These are phyloP conservation scores for Cerceris ruficornis DNA, from an alignment of 2,888 invertebrate genomes.

Conservation along the genomic window DNA sequence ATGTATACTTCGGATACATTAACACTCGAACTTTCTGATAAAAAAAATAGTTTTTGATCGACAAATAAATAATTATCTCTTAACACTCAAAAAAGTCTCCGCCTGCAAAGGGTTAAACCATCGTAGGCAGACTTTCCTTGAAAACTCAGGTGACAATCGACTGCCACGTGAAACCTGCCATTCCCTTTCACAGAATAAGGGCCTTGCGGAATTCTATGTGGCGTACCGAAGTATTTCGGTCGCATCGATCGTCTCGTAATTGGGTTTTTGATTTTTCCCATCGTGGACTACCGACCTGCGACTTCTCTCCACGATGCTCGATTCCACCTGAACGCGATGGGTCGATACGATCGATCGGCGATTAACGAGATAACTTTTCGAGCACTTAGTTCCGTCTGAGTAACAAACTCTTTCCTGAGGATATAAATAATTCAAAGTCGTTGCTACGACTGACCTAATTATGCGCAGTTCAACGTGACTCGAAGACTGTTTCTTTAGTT, in stretches of 20 bases:
- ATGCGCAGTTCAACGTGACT: slow-evolving; percentile 9
- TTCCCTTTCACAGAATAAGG: background rate
- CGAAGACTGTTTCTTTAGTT: slow-evolving; percentile 1
- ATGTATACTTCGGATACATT: too few relatives aligned
- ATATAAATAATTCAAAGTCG: slow-evolving; percentile 50
- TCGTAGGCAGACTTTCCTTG: background rate
- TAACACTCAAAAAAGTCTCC: too few relatives aligned
- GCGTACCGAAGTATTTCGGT: slow-evolving; percentile 7
- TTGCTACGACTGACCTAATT: slow-evolving; percentile 37
- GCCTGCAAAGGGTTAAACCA: too few relatives aligned
- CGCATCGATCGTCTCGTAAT: slow-evolving; percentile 26
- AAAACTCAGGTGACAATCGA: background rate
- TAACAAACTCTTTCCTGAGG: background rate
- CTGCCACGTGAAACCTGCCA: background rate
- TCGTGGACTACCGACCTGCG: background rate
- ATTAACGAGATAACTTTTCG: slow-evolving; percentile 27
- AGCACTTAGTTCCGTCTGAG: background rate
- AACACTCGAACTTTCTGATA: too few relatives aligned
- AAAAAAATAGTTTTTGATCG: too few relatives aligned
- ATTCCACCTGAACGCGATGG: slow-evolving; percentile 1
- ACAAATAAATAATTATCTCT: too few relatives aligned
- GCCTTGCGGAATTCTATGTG: background rate
- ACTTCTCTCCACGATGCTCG: background rate
- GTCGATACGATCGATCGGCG: slow-evolving; percentile 26
- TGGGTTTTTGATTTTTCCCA: slow-evolving; percentile 22